A percentile compares a stretch with the other conserved stretches of the same genome.
These are phyloP conservation scores for Cyprinodon tularosa DNA, from an alignment of 2,113 vertebrate species.

Conservation along the genomic window DNA sequence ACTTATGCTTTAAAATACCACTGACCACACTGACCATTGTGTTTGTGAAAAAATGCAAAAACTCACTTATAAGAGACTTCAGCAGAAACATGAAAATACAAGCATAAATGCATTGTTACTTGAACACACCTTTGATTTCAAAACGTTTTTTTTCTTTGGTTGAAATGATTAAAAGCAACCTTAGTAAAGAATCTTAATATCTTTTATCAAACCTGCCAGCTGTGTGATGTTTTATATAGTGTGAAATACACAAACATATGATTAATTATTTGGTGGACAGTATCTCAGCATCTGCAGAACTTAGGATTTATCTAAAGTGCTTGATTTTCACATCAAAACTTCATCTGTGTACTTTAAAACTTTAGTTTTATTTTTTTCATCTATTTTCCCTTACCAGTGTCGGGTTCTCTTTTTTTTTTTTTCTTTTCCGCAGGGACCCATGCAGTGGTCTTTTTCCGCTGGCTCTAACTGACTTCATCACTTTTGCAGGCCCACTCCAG, in stretches of 20 bases:
- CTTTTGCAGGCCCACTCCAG: conserved; percentile 53
- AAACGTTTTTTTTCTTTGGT: not conserved
- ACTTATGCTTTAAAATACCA: not conserved
- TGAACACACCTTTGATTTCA: not conserved
- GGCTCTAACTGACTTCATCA: conserved; percentile 54
- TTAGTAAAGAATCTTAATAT: not conserved
- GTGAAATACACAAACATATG: conserved; percentile 9
- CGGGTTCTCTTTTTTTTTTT: conserved; percentile 29
- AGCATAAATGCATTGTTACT: not conserved
- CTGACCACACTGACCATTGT: not conserved
- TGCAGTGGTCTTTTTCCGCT: conserved; percentile 55
- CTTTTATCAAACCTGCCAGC: not conserved
- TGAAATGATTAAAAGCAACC: not conserved
- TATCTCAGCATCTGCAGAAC: not conserved
- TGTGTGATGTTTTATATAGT: not conserved
- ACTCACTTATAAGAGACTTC: not conserved
- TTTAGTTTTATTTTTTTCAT: conserved; percentile 1
- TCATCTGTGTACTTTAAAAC: conserved; percentile 9
- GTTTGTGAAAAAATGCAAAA: not conserved
- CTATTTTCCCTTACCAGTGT: conserved; percentile 36
- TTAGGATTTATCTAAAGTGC: conserved; percentile 6
- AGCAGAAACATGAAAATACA: not conserved
- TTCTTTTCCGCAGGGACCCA: conserved; percentile 48
- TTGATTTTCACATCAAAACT: conserved; percentile 20
- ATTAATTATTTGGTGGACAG: not conserved